Evolutionary conservation across 35 echinoderm and acorn worm genomes (phyloP).

Genomic region (Ptychodera flava): DNA sequence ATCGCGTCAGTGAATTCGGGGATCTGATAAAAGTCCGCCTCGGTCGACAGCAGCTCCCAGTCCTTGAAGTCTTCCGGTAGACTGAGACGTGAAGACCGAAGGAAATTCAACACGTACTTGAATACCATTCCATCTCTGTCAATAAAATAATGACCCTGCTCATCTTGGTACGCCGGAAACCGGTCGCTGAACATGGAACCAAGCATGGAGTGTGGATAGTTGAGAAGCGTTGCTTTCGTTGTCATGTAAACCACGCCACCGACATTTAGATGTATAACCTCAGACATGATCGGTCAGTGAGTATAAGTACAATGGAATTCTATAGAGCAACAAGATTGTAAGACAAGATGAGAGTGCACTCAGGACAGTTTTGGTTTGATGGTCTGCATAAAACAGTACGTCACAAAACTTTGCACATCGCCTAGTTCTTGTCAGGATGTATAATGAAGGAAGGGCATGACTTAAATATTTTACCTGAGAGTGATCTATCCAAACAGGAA

Average conservation of each 20-base stretch:
- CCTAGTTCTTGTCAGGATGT: too few relatives aligned
- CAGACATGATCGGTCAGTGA: too few relatives aligned
- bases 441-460: too few relatives aligned
- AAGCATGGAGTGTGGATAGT: conserved; percentile 79
- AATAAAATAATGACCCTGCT: conserved; percentile 51
- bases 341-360: too few relatives aligned
- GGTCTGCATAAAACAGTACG: too few relatives aligned
- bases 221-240: conserved; percentile 30
- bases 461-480: too few relatives aligned
- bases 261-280: conserved; percentile 61
- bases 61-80: conserved; percentile 70
- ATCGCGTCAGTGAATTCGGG: conserved; percentile 57
- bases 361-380: too few relatives aligned
- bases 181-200: conserved; percentile 80
- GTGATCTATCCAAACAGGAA: too few relatives aligned
- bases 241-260: conserved; percentile 62
- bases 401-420: too few relatives aligned
- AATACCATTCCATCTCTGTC: conserved; percentile 68
- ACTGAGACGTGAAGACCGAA: conserved; percentile 46
- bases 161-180: conserved; percentile 39
- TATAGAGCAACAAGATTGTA: too few relatives aligned
- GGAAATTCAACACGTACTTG: conserved; percentile 59
- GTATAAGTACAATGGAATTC: too few relatives aligned
- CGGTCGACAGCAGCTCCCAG: conserved; percentile 53
- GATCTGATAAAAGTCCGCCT: conserved; percentile 43